Percentiles rank a stretch among this genome's conserved stretches.
phyloP scores from a whole-genome alignment of 1,140 invertebrate genomes.

The Drosophila sp. region DNA sequence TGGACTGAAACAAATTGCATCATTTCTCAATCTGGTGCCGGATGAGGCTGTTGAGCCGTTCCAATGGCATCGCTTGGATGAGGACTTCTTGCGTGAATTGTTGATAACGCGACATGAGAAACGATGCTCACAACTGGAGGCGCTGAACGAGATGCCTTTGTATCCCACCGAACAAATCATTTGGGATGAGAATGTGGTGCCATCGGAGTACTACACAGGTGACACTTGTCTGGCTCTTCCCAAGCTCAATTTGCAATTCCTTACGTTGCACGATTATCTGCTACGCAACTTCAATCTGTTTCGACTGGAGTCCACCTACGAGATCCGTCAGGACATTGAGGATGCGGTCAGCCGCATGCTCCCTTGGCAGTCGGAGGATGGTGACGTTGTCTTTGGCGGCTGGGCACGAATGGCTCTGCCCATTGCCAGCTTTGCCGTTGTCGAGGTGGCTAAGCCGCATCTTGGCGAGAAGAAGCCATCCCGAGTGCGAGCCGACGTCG shows the following conservation, averaged over 20 bases:
- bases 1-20: slow-evolving; percentile 93
- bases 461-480: slow-evolving; percentile 97
- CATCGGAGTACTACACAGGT: slow-evolving; percentile 98
- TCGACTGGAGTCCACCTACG: slow-evolving; percentile 98
- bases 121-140: slow-evolving; percentile 95
- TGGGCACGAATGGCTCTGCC: slow-evolving; percentile 99
- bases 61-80: slow-evolving; percentile 91
- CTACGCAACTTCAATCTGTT: slow-evolving; percentile 99
- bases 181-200: slow-evolving; percentile 99
- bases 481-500: slow-evolving; percentile 96
- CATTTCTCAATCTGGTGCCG: slow-evolving; percentile 94
- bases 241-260: slow-evolving; percentile 99
- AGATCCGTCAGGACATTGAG: slow-evolving; percentile 99
- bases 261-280: slow-evolving; percentile 99
- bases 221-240: slow-evolving; percentile 97
- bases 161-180: slow-evolving; percentile 99
- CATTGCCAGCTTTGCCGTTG: slow-evolving; percentile 95
- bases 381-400: slow-evolving; percentile 95
- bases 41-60: slow-evolving; percentile 88
- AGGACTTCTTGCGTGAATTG: slow-evolving; percentile 93
- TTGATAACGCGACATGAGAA: slow-evolving; percentile 95
- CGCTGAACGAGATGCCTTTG: slow-evolving; percentile 98
- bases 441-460: slow-evolving; percentile 96
- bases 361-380: slow-evolving; percentile 96
- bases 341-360: slow-evolving; percentile 96